Percentiles rank a stretch among this genome's conserved stretches.
phyloP scores from a whole-genome alignment of 2,888 invertebrate genomes.

The Eurytoma adleriae region DNA sequence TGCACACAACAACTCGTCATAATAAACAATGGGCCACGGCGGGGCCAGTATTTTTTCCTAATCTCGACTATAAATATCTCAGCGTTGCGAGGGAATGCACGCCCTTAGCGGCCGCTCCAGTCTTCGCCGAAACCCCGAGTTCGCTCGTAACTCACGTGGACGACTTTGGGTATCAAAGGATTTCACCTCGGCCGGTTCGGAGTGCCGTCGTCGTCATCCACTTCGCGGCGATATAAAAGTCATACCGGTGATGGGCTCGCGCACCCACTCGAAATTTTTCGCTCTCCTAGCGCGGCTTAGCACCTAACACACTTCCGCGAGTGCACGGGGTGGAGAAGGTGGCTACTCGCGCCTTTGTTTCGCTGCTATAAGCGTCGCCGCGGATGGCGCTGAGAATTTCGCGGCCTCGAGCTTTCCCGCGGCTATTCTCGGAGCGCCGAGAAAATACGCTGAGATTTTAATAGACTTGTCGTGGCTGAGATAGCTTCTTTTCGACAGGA shows the following conservation, averaged over 20 bases:
- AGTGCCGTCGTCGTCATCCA: not conserved
- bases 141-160: not conserved
- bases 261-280: not conserved
- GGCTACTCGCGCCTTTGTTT: not conserved
- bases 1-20: too few relatives aligned
- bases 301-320: not conserved
- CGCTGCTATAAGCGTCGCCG: constrained; percentile 18
- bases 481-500: not conserved
- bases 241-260: not conserved
- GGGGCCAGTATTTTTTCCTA: not conserved
- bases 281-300: not conserved
- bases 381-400: constrained; percentile 30
- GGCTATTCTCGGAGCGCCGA: constrained; percentile 37
- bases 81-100: not conserved
- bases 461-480: constrained; percentile 13
- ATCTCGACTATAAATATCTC: constrained; percentile 15
- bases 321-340: not conserved
- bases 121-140: too few relatives aligned
- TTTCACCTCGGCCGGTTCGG: not conserved
- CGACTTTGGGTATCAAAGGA: too few relatives aligned
- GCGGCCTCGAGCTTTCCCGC: constrained; percentile 42
- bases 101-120: not conserved
- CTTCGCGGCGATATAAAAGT: not conserved
- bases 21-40: not conserved
- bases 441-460: constrained; percentile 30